Conservation (phyloP, 35 echinoderm and acorn worm genomes). For the Acanthaster planci region DNA sequence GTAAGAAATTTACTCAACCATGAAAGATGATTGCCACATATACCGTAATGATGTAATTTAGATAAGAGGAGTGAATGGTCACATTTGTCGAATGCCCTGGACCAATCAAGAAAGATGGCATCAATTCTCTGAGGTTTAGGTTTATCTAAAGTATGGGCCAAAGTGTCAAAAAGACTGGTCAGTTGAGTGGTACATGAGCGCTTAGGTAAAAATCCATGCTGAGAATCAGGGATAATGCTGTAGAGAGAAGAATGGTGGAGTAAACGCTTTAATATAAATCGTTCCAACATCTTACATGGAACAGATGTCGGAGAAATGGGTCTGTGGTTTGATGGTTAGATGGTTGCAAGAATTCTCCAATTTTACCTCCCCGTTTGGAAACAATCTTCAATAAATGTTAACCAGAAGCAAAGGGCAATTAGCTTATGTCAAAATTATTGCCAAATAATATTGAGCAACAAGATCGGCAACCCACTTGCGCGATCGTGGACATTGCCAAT, state of each 20-base stretch:
- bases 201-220: too few relatives aligned
- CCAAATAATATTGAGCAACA: too few relatives aligned
- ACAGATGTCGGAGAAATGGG: not conserved
- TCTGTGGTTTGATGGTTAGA: not conserved
- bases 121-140: not conserved
- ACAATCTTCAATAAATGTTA: too few relatives aligned
- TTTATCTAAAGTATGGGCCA: not conserved
- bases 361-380: too few relatives aligned
- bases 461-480: too few relatives aligned
- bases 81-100: slow-evolving; percentile 19
- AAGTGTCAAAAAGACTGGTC: not conserved
- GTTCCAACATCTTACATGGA: too few relatives aligned
- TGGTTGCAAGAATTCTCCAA: too few relatives aligned
- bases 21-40: not conserved
- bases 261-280: not conserved
- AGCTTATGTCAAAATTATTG: too few relatives aligned
- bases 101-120: too few relatives aligned
- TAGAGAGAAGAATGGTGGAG: not conserved
- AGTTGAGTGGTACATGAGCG: not conserved
- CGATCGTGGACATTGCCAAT: too few relatives aligned
- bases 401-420: too few relatives aligned
- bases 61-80: not conserved
- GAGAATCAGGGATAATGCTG: not conserved
- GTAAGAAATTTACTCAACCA: slow-evolving; percentile 32
- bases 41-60: slow-evolving; percentile 20